These are phyloP conservation scores for Amazona finschi DNA, from an alignment of 2,797 vertebrate species.

Conservation along the genomic window DNA sequence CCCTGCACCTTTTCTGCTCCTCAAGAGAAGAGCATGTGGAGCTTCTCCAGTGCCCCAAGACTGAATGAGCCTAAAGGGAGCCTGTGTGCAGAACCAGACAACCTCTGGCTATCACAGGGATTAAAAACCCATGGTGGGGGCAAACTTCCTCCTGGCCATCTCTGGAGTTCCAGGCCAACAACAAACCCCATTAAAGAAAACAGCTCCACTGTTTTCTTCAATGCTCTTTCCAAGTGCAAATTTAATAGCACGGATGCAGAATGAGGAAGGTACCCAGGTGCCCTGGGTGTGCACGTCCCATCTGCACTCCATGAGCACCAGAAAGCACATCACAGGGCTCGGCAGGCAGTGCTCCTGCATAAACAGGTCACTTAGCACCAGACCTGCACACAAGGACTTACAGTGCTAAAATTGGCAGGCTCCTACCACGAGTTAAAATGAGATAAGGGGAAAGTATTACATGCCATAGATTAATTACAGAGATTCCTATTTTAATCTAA, in stretches of 20 bases:
- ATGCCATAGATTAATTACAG: background rate
- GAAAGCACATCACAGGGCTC: background rate
- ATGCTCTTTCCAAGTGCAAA: background rate
- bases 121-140: background rate
- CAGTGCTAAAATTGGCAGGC: constrained; percentile 27
- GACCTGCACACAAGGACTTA: background rate
- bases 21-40: background rate
- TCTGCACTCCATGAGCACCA: background rate
- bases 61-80: background rate
- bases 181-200: background rate
- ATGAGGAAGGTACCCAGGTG: background rate
- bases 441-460: constrained; percentile 35
- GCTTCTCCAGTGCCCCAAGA: background rate
- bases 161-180: background rate
- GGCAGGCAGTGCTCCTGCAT: background rate
- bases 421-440: background rate
- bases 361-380: background rate
- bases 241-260: background rate
- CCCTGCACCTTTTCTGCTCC: background rate
- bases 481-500: constrained; percentile 22
- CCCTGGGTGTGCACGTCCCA: fast-evolving
- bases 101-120: background rate
- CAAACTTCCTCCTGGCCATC: background rate
- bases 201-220: background rate
- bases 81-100: background rate